Percentiles rank a stretch among this genome's conserved stretches.
Evolutionary conservation across 2,797 vertebrate species (phyloP).

Genomic region (Nothura maculosa): DNA sequence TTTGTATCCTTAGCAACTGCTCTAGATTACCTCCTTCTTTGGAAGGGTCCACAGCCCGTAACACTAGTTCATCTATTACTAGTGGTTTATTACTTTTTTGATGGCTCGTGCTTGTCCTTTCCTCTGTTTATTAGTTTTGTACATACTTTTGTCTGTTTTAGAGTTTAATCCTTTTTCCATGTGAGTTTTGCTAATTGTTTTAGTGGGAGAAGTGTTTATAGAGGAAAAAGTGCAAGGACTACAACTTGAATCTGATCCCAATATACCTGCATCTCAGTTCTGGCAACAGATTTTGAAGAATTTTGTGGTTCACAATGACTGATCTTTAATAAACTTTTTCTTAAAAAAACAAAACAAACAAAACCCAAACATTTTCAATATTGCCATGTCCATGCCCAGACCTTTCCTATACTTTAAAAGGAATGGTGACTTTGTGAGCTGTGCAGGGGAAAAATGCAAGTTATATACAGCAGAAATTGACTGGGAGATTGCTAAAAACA

Average conservation of each 20-base stretch:
- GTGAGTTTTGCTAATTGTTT: constrained; percentile 11
- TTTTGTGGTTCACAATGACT: not conserved
- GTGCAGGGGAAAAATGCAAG: not conserved
- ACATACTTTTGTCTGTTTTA: not conserved
- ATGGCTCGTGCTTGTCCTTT: not conserved
- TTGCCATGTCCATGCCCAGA: not conserved
- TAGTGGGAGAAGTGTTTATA: not conserved
- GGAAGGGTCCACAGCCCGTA: not conserved
- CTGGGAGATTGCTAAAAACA: not conserved
- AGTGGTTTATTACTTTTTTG: constrained; percentile 37
- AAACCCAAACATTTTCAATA: fast-evolving
- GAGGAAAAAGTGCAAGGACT: not conserved
- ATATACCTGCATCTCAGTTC: not conserved
- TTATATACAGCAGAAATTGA: not conserved
- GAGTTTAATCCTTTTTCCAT: constrained; percentile 13
- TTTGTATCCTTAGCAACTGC: constrained; percentile 28
- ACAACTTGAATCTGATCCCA: not conserved
- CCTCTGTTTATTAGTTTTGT: not conserved
- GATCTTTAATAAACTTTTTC: not conserved
- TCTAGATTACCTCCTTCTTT: not conserved
- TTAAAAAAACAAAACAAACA: not conserved
- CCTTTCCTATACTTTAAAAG: not conserved
- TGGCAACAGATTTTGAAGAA: not conserved
- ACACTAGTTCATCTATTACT: constrained; percentile 43
- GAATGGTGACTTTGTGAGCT: not conserved